Evolutionary conservation across 1,140 invertebrate genomes (phyloP).

Genomic region (Steinernema khuongi): DNA sequence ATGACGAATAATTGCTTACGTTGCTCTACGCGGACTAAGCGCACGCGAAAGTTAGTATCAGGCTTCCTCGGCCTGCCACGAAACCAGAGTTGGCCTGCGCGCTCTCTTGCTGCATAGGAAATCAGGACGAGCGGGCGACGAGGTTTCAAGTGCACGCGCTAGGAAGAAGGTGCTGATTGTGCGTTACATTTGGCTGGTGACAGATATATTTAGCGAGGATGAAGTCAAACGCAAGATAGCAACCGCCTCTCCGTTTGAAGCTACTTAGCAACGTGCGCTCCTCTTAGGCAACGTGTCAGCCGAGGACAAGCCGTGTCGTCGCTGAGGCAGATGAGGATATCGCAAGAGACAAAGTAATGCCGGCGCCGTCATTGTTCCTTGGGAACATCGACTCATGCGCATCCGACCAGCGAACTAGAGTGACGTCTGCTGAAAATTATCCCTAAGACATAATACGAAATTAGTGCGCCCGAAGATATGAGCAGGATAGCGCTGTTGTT

Average conservation of each 20-base stretch:
- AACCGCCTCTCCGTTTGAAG: neutral
- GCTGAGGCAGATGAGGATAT: neutral
- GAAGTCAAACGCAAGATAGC: neutral
- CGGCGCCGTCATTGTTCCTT: neutral
- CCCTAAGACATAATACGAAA: neutral
- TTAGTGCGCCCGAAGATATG: neutral
- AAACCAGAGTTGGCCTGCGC: neutral
- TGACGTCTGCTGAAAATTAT: neutral
- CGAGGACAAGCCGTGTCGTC: neutral
- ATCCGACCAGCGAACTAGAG: neutral
- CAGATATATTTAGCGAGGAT: neutral
- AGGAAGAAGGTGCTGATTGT: neutral
- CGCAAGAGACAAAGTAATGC: neutral
- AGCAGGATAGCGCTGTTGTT: too few relatives aligned
- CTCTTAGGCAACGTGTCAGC: neutral
- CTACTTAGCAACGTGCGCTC: neutral
- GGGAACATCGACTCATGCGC: neutral
- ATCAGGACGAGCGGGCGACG: neutral
- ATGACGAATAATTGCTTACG: neutral
- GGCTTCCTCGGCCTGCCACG: neutral
- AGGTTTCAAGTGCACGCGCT: neutral
- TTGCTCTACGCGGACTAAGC: neutral
- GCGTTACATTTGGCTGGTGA: neutral
- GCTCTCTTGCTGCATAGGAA: neutral
- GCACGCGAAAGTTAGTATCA: conserved; percentile 4